Conservation (phyloP, 2,797 vertebrate genomes). For the Thalassophryne amazonica region DNA sequence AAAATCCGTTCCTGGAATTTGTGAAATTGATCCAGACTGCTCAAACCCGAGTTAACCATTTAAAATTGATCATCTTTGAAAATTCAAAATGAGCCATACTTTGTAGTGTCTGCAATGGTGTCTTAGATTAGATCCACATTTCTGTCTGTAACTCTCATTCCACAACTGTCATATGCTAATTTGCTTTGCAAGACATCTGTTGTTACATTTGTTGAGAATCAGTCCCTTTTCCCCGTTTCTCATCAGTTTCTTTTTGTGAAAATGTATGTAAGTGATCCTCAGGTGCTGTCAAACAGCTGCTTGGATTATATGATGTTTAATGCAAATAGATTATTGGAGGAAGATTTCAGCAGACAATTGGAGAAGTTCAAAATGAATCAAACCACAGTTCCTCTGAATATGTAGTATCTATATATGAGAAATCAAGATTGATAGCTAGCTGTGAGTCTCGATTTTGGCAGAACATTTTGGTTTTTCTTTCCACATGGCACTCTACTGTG, state of each 20-base stretch:
- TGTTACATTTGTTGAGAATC: too few species aligned
- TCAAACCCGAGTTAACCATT: too few species aligned
- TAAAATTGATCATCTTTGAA: constrained; percentile 3
- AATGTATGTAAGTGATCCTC: too few species aligned
- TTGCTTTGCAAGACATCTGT: not conserved
- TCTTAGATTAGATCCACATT: constrained; percentile 16
- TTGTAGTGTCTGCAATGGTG: constrained; percentile 34
- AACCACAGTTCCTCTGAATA: not conserved
- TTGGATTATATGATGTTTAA: too few species aligned
- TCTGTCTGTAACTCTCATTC: constrained; percentile 21
- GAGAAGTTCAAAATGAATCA: not conserved
- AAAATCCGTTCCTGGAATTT: constrained; percentile 22
- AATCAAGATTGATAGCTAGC: not conserved
- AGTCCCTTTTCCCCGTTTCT: too few species aligned
- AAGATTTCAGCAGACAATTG: not conserved
- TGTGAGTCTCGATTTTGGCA: not conserved
- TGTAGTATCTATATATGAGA: not conserved
- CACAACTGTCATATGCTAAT: constrained; percentile 10
- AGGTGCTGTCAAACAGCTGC: too few species aligned
- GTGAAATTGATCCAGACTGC: too few species aligned
- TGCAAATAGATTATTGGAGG: not conserved
- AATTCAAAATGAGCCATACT: constrained; percentile 27
- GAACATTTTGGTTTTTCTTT: too few species aligned
- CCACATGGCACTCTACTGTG: not conserved
- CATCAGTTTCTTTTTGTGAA: too few species aligned